Base-by-base conservation (phyloP, 2,113 vertebrate genomes). In the Chrysemys picta region DNA sequence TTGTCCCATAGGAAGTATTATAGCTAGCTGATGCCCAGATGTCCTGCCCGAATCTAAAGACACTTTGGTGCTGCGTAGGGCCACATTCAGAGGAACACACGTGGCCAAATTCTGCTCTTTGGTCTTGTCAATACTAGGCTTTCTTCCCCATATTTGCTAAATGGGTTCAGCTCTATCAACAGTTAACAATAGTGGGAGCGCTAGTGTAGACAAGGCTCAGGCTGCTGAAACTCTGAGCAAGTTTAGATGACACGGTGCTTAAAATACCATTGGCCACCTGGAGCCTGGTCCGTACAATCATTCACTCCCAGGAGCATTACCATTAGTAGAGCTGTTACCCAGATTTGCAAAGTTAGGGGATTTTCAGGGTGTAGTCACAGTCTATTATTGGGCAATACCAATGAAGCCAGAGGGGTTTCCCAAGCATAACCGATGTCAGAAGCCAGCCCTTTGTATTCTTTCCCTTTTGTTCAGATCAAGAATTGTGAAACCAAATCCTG, bases 401-500 rank as follows among this genome's bases (percentile, higher is more conserved):
- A 84, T 62, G 80, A 94, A 96, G 80, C 80, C 83, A 80, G 7
- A 84, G 91, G 75, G 59, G 80, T 96, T 93, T 72, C 49, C 49
- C 0, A 89, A 95, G 93, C 52, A 90, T 95, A 92, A 72, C 85
- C 95, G 88, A 91, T 88, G 92, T 89, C 92, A 93, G 59, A 88
- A 59, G 91, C 79, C 65, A 91, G 94, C 22, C 82, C 84, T 89
- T 96, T 96, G 80, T 95, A 85, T 87, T 92, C 69, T 38, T 25
- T 12, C 9, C 6, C 89, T 96, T 95, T 96, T 95, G 94, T 97
- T 89, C 17, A 1, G 47, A 90, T 79, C 16, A 95, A 80, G 92
- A 95, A 97, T 97, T 96, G 96, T 92, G 93, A 97, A 97, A 87
- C 90, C 95, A 97, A 97, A 97, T 97, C 95, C 69, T 84, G 79